Evolutionary conservation across 2,888 invertebrate genomes (phyloP).

Genomic region (Eupithecia subumbrata): DNA sequence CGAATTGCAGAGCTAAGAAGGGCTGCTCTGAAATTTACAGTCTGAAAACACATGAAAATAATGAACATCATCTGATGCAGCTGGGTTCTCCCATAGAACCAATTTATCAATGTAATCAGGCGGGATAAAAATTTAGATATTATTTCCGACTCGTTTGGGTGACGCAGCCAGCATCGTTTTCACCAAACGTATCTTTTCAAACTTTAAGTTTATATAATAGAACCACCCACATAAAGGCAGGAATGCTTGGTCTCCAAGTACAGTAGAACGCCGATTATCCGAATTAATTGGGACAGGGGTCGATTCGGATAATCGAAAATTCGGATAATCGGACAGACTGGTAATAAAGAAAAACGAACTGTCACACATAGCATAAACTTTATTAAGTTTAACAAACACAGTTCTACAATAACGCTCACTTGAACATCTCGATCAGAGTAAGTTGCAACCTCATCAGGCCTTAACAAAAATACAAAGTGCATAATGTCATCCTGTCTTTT

Average conservation of each 20-base stretch:
- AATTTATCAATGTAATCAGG: neutral
- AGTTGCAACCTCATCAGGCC: no score
- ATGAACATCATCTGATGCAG: neutral
- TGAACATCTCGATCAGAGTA: no score
- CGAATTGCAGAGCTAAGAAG: conserved; percentile 61
- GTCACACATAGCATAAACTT: no score
- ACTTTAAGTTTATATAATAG: neutral
- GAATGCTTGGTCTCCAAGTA: neutral
- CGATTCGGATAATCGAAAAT: no score
- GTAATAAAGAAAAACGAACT: no score
- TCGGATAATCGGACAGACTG: no score
- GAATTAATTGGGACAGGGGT: no score
- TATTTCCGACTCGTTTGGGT: neutral
- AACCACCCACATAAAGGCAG: neutral
- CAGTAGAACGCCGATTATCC: no score
- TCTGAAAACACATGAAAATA: neutral
- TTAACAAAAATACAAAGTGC: no score
- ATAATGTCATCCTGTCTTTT: neutral
- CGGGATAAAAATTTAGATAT: neutral
- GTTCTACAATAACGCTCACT: no score
- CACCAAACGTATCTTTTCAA: neutral
- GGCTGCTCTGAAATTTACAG: conserved; percentile 11
- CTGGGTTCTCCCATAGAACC: neutral
- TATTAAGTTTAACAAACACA: no score
- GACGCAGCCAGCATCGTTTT: neutral